Conservation (phyloP, 2,797 vertebrate species). For the Cyprinella venusta region DNA sequence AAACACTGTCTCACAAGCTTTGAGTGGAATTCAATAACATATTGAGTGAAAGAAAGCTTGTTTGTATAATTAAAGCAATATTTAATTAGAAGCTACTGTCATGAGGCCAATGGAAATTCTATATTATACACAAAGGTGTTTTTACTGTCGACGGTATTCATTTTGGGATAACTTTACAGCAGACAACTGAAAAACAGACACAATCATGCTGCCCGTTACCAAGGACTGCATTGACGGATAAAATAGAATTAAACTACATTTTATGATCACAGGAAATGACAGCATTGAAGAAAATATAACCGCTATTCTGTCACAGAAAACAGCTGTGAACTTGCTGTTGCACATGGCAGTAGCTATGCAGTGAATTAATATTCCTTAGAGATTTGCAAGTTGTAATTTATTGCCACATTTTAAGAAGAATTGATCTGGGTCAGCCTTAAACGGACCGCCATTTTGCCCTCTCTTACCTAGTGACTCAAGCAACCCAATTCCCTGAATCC, state of each 20-base stretch:
- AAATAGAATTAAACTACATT: slow-evolving; percentile 27
- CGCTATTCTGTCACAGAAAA: slow-evolving; percentile 11
- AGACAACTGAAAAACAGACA: slow-evolving; percentile 8
- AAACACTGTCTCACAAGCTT: slow-evolving; percentile 22
- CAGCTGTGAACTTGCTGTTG: slow-evolving; percentile 14
- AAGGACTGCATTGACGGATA: slow-evolving; percentile 3
- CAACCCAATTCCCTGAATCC: slow-evolving; percentile 37
- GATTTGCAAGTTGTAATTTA: slow-evolving; percentile 48
- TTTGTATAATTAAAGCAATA: slow-evolving; percentile 47
- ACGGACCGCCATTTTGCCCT: slow-evolving; percentile 33
- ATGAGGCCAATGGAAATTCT: slow-evolving; percentile 39
- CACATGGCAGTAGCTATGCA: slow-evolving; percentile 15
- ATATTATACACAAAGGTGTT: slow-evolving; percentile 22
- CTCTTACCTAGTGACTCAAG: slow-evolving; percentile 15
- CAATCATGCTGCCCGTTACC: slow-evolving; percentile 7
- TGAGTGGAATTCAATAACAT: slow-evolving; percentile 37
- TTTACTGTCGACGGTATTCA: background rate
- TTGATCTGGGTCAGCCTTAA: slow-evolving; percentile 42
- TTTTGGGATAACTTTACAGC: slow-evolving; percentile 18
- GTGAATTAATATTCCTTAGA: slow-evolving; percentile 30
- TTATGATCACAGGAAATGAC: slow-evolving; percentile 12
- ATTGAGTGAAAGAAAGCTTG: slow-evolving; percentile 32
- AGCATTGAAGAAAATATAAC: background rate
- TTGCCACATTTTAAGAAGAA: slow-evolving; percentile 36
- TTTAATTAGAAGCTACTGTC: slow-evolving; percentile 46